Percentiles rank a stretch among this genome's conserved stretches.
Evolutionary conservation across 2,888 invertebrate genomes (phyloP).

Genomic region (Mesorhabditis sp.): DNA sequence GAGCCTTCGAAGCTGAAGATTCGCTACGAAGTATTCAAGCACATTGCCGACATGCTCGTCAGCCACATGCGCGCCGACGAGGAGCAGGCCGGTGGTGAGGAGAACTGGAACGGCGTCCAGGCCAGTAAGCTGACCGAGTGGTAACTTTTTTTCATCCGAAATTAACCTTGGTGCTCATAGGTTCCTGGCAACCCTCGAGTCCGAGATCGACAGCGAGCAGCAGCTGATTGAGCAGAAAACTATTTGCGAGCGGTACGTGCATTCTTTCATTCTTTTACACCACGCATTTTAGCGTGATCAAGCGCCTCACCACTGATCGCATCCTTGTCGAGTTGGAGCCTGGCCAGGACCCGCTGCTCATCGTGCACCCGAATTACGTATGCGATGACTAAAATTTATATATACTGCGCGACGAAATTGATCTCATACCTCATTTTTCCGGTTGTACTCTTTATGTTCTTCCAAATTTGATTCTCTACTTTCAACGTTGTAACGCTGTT

Average conservation of each 20-base stretch:
- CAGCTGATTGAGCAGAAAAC: conserved; percentile 83
- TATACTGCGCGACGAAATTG: too few relatives aligned
- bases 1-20: conserved; percentile 62
- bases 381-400: conserved; percentile 62
- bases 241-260: conserved; percentile 80
- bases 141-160: conserved; percentile 64
- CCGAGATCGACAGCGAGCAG: conserved; percentile 68
- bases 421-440: too few relatives aligned
- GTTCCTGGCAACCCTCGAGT: conserved; percentile 76
- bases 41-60: conserved; percentile 83
- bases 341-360: conserved; percentile 78
- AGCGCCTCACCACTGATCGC: conserved; percentile 7
- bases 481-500: too few relatives aligned
- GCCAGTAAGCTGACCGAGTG: conserved; percentile 76
- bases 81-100: conserved; percentile 57
- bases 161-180: conserved; percentile 14
- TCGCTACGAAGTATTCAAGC: conserved; percentile 88
- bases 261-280: not conserved
- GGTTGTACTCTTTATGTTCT: too few relatives aligned
- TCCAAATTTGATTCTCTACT: too few relatives aligned
- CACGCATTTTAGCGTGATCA: conserved; percentile 7
- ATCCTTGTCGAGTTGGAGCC: conserved; percentile 54
- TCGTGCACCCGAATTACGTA: conserved; percentile 93
- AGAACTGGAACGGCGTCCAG: conserved; percentile 48
- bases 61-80: conserved; percentile 84